Conservation (phyloP, 2,797 vertebrate species). For the Rhinella marina region DNA sequence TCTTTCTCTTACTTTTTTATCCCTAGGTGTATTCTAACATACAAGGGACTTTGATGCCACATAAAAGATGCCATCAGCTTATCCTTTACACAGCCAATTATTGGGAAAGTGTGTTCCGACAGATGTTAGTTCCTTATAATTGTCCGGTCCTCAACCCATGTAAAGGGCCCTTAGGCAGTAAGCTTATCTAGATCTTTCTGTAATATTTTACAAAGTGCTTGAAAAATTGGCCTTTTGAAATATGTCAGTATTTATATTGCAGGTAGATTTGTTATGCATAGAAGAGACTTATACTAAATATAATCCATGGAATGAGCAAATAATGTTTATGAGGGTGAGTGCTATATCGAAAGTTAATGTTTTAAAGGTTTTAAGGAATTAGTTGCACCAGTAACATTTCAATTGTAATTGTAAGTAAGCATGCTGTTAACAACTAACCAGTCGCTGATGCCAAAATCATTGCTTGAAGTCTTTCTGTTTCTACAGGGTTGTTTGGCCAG, state of each 20-base stretch:
- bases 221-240: neutral
- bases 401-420: neutral
- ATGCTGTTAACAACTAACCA: constrained; percentile 76
- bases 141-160: no score
- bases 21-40: no score
- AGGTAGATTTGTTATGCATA: neutral
- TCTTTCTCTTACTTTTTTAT: no score
- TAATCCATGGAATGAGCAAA: neutral
- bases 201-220: no score
- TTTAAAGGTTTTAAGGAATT: neutral
- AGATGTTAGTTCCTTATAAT: no score
- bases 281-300: neutral
- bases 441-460: constrained; percentile 95
- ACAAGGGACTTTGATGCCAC: no score
- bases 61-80: no score
- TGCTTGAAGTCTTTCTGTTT: constrained; percentile 96
- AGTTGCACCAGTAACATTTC: neutral
- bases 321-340: neutral
- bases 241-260: neutral
- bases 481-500: constrained; percentile 96
- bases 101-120: no score
- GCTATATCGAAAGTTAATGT: no score
- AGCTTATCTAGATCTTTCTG: no score
- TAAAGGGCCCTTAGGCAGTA: no score
- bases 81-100: no score